Base-by-base conservation (phyloP, 1,140 invertebrate species). In the Octopus sinensis region DNA sequence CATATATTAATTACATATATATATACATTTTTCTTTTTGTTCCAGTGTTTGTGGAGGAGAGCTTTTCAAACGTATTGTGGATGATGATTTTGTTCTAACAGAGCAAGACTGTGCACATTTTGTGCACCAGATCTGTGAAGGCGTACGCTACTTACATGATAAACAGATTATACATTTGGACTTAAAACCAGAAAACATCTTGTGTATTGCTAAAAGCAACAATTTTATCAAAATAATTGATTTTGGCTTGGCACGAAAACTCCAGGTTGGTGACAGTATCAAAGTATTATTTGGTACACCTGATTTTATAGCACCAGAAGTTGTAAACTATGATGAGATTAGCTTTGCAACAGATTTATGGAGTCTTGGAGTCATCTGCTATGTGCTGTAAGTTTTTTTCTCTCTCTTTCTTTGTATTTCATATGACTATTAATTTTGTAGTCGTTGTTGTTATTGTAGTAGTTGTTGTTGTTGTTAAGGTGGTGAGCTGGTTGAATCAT, bases 291-390 rank as follows among this genome's bases (percentile, higher is more conserved):
- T 97, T 87, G 97, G 96, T 17, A 98, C 96, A 0, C 96, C 96
- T 1, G 97, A 98, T 91, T 98, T 98, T 87, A 95, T 97, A 84
- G 94, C 96, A 0, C 97, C 97, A 0, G 97, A 98, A 92, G 95
- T 98, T 71, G 95, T 98, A 76, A 96, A 94, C 90, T 97, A 96
- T 89, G 96, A 98, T 87, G 94, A 94, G 3, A 95, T 98, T 62
- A 94, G 94, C 54, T 93, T 94, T 23, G 93, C 94, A 56, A 95
- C 95, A 4, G 97, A 98, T 87, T 97, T 98, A 95, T 98, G 97
- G 97, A 97, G 96, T 76, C 92, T 98, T 12, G 96, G 97, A 43
- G 96, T 98, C 71, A 96, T 98, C 81, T 96, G 96, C 88, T 98
- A 98, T 88, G 95, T 97, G 80, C 91, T 98, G 96, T 97, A 92